These are phyloP conservation scores for Dicrostonyx torquatus DNA, from an alignment of 2,797 vertebrate species.

Conservation along the genomic window DNA sequence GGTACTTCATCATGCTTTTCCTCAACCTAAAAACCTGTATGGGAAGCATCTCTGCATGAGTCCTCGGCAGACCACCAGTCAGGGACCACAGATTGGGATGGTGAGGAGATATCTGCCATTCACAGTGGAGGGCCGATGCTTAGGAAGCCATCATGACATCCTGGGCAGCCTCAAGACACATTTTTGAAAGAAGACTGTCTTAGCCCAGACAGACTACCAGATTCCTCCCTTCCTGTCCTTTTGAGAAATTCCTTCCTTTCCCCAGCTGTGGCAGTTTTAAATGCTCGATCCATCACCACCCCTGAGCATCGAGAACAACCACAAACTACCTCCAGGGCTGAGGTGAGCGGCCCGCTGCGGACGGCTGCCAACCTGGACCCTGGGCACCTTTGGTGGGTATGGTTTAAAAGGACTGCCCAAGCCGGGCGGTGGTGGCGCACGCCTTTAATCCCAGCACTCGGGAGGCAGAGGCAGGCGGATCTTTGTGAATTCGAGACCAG, in stretches of 20 bases:
- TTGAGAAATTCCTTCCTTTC: slow-evolving; percentile 93
- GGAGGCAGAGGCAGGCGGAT: too few species aligned
- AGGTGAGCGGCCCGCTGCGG: background rate
- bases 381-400: slow-evolving; percentile 45
- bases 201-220: slow-evolving; percentile 87
- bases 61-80: background rate
- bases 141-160: slow-evolving; percentile 47
- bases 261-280: slow-evolving; percentile 90
- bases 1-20: background rate
- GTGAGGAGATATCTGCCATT: slow-evolving; percentile 32
- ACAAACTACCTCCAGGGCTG: background rate
- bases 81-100: background rate
- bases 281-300: slow-evolving; percentile 96
- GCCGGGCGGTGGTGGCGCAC: too few species aligned
- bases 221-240: slow-evolving; percentile 92
- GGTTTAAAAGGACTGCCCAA: slow-evolving; percentile 34
- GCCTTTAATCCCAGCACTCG: too few species aligned
- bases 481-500: too few species aligned
- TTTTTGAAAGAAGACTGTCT: slow-evolving; percentile 69
- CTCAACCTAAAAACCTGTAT: slow-evolving; percentile 17
- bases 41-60: background rate
- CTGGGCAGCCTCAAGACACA: slow-evolving; percentile 24
- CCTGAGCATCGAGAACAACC: slow-evolving; percentile 97
- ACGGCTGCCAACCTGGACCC: slow-evolving; percentile 33
- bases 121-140: slow-evolving; percentile 52